phyloP scores from a whole-genome alignment of 2,113 vertebrate species.

The Aptenodytes patagonicus region DNA sequence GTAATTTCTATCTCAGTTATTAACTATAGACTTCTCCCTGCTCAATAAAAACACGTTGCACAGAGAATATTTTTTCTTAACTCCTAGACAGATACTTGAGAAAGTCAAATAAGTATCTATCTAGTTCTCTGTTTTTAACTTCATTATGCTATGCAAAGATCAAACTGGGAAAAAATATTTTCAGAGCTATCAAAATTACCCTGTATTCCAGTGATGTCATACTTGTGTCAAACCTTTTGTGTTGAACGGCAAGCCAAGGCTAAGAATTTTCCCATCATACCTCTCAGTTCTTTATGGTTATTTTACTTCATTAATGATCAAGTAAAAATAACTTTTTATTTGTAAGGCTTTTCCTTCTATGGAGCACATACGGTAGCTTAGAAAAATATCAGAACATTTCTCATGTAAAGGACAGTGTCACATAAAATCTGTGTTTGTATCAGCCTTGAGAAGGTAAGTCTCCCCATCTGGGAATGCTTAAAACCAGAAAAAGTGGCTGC shows the following conservation, averaged over 20 bases:
- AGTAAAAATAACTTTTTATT: background rate
- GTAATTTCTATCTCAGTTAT: background rate
- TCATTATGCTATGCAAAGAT: background rate
- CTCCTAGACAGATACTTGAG: background rate
- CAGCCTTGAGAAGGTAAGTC: background rate
- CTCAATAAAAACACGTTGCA: background rate
- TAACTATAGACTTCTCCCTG: background rate
- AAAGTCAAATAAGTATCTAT: background rate
- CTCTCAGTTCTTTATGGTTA: background rate
- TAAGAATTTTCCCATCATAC: background rate
- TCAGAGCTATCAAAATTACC: background rate
- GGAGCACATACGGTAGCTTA: background rate
- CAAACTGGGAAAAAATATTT: background rate
- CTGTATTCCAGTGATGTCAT: background rate
- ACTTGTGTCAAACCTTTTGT: background rate
- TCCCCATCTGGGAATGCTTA: background rate
- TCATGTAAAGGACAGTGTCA: background rate
- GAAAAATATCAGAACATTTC: background rate
- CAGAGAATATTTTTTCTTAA: background rate
- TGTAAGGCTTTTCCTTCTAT: background rate
- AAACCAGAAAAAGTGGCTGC: background rate
- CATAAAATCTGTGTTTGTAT: background rate
- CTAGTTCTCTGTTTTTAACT: background rate
- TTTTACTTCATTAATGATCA: background rate
- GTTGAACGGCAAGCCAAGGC: background rate